Conservation (phyloP, 92 coral and sea anemone genomes). For the Zoanthus solanderi region DNA sequence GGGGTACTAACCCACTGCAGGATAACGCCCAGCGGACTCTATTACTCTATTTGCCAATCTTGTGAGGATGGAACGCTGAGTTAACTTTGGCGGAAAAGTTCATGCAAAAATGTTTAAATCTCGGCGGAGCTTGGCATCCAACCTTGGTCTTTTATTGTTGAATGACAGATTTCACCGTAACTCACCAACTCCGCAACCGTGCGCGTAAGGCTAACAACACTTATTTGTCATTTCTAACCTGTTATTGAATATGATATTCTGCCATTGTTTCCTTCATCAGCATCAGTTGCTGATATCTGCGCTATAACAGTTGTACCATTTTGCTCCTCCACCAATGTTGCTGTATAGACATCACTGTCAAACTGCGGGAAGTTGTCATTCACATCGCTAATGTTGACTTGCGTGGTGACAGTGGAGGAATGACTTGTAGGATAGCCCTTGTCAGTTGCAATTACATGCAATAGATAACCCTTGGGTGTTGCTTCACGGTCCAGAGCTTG, state of each 20-base stretch:
- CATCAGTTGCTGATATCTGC: constrained; percentile 52
- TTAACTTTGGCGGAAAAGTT: too few relatives aligned
- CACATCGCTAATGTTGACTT: constrained; percentile 75
- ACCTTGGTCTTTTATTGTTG: too few relatives aligned
- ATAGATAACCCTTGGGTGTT: constrained; percentile 51
- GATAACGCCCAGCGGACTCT: too few relatives aligned
- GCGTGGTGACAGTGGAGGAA: constrained; percentile 51
- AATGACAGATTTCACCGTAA: too few relatives aligned
- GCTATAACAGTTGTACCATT: constrained; percentile 39
- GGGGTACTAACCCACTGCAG: too few relatives aligned
- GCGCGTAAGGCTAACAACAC: too few relatives aligned
- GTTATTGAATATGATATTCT: constrained; percentile 60
- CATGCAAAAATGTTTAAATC: too few relatives aligned
- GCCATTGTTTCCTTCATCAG: constrained; percentile 66
- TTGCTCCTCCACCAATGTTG: constrained; percentile 40
- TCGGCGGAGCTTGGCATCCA: too few relatives aligned
- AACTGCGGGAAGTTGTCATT: constrained; percentile 82
- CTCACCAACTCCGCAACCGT: too few relatives aligned
- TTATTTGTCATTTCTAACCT: constrained; percentile 46
- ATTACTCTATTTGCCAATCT: too few relatives aligned
- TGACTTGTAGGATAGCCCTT: constrained; percentile 59
- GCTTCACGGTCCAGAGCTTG: constrained; percentile 64
- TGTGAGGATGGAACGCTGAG: too few relatives aligned
- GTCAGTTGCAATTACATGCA: constrained; percentile 63
- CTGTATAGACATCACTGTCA: constrained; percentile 40